Evolutionary conservation across 2,888 invertebrate species (phyloP).

Genomic region (Diarsia dahlii): DNA sequence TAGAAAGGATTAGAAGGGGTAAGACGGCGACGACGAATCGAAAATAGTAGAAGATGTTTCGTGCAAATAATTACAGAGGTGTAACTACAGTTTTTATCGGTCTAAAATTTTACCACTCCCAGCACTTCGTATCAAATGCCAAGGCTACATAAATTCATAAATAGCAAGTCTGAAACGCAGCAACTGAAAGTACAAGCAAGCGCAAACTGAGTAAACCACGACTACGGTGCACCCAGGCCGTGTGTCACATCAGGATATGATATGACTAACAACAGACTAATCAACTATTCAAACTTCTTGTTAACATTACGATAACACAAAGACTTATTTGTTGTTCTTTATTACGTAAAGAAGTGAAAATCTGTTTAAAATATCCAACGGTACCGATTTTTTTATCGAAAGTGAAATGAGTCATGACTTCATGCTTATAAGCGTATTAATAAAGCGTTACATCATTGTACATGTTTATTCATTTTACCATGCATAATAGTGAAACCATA

Average conservation of each 20-base stretch:
- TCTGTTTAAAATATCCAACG: conserved; percentile 20
- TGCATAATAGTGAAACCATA: conserved; percentile 49
- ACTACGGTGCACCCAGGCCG: conserved; percentile 17
- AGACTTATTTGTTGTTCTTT: conserved; percentile 6
- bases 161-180: conserved; percentile 8
- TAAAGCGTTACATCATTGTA: conserved; percentile 43
- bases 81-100: conserved; percentile 4
- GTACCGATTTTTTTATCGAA: conserved; percentile 34
- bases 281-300: conserved; percentile 39
- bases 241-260: conserved; percentile 46
- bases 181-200: conserved; percentile 13
- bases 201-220: conserved; percentile 16
- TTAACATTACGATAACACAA: conserved; percentile 11
- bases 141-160: conserved; percentile 2
- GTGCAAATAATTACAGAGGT: background rate
- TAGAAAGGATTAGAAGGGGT: no score
- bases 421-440: conserved; percentile 36
- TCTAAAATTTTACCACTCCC: background rate
- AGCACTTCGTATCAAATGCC: background rate
- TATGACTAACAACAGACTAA: conserved; percentile 38
- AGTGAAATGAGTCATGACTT: conserved; percentile 50
- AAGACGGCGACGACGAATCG: background rate
- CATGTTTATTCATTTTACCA: conserved; percentile 51
- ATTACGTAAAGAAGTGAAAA: conserved; percentile 35
- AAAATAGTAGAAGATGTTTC: background rate